These are phyloP conservation scores for Odontomachus brunneus DNA, from an alignment of 1,140 invertebrate species.

Conservation along the genomic window DNA sequence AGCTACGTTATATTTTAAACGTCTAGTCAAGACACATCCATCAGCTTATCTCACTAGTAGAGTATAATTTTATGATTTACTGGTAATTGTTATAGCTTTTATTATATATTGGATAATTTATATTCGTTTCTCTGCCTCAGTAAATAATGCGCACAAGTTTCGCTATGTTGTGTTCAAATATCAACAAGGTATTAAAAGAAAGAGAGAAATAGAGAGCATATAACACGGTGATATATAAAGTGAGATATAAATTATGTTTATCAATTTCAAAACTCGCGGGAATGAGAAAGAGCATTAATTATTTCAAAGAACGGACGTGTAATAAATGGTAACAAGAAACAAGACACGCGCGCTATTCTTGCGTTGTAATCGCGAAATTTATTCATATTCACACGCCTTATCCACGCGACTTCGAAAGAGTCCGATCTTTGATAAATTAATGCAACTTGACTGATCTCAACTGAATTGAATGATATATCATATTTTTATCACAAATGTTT, in stretches of 20 bases:
- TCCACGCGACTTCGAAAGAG: not conserved
- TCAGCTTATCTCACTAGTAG: conserved; percentile 46
- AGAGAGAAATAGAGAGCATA: not conserved
- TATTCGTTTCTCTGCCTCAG: conserved; percentile 17
- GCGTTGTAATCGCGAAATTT: not conserved
- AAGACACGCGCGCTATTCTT: not conserved
- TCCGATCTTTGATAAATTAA: conserved; percentile 10
- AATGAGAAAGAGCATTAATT: conserved; percentile 10
- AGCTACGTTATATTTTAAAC: conserved; percentile 62
- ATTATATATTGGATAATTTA: conserved; percentile 25
- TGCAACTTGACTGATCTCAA: conserved; percentile 40
- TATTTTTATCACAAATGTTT: conserved; percentile 40
- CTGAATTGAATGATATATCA: conserved; percentile 5
- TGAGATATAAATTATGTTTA: conserved; percentile 9
- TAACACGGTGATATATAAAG: not conserved
- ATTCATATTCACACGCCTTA: not conserved
- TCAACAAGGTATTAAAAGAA: conserved; percentile 8
- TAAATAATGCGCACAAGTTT: conserved; percentile 65
- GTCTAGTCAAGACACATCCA: conserved; percentile 76
- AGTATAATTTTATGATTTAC: conserved; percentile 42
- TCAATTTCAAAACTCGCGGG: not conserved
- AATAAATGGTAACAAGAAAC: not conserved
- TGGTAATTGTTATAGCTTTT: conserved; percentile 48
- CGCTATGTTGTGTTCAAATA: conserved; percentile 43
- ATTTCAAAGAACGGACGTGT: not conserved